Evolutionary conservation across 2,797 vertebrate genomes (phyloP).

Genomic region (Myoxocephalus aenaeus): DNA sequence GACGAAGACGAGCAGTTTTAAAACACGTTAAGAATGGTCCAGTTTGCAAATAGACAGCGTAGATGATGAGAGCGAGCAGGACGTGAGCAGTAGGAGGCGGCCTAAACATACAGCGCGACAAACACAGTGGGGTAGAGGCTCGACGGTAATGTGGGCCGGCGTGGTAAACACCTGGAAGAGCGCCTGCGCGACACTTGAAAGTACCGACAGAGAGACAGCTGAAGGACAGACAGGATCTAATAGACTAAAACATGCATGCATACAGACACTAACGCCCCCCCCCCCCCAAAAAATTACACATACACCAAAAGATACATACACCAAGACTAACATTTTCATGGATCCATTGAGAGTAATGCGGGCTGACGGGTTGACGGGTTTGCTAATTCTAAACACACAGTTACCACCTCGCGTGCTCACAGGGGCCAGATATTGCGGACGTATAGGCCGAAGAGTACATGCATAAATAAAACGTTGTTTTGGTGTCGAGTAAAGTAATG

Average conservation of each 20-base stretch:
- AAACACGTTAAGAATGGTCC: neutral
- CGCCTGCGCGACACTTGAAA: neutral
- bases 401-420: neutral
- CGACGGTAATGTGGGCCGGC: constrained; percentile 50
- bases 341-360: constrained; percentile 26
- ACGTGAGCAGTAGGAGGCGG: neutral
- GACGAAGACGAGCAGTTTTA: neutral
- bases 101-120: neutral
- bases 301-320: constrained; percentile 10
- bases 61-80: neutral
- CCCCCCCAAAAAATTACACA: no score
- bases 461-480: neutral
- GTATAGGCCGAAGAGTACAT: neutral
- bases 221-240: neutral
- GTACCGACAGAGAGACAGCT: neutral
- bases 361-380: constrained; percentile 34
- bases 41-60: neutral
- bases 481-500: neutral
- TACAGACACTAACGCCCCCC: neutral
- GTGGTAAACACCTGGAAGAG: constrained; percentile 38
- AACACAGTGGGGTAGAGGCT: constrained; percentile 8
- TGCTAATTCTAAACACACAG: constrained; percentile 35
- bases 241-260: constrained; percentile 6
- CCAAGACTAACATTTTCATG: constrained; percentile 7
- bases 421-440: neutral